A percentile compares a stretch with the other conserved stretches of the same genome.
These are phyloP conservation scores for Cephus pygmeus DNA, from an alignment of 2,888 invertebrate genomes.

Conservation along the genomic window DNA sequence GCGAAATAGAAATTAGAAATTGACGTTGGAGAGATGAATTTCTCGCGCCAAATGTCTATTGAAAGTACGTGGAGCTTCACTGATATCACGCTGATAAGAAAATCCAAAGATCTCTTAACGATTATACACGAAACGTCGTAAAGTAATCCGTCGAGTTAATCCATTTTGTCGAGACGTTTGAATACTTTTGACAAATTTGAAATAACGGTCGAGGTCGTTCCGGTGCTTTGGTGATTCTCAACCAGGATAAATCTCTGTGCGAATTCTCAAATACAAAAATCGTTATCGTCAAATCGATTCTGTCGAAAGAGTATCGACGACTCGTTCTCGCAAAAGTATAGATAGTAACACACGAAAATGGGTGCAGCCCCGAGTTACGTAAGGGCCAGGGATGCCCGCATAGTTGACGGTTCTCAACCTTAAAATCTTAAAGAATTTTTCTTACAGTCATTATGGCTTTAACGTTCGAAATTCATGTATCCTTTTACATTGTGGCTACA, in stretches of 20 bases:
- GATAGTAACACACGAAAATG: slow-evolving; percentile 26
- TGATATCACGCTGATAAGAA: background rate
- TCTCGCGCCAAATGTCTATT: background rate
- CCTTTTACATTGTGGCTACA: background rate
- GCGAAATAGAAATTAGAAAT: background rate
- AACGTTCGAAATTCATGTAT: background rate
- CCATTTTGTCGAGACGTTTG: background rate
- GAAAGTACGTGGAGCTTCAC: background rate
- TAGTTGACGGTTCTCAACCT: background rate
- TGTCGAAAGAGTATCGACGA: slow-evolving; percentile 27
- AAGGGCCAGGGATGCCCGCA: slow-evolving; percentile 11
- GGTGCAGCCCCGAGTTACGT: slow-evolving; percentile 35
- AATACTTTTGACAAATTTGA: background rate
- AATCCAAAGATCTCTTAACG: background rate
- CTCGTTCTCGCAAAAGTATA: slow-evolving; percentile 13
- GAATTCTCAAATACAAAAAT: background rate
- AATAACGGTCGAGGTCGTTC: background rate
- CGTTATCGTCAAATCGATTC: slow-evolving; percentile 2
- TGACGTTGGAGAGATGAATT: background rate
- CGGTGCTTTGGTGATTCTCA: background rate
- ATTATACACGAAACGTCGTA: background rate
- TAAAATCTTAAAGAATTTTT: background rate
- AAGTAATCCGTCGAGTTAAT: background rate
- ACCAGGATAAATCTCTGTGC: background rate
- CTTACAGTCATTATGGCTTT: background rate